Evolutionary conservation across 2,888 invertebrate genomes (phyloP).

Genomic region (Priocnemis perturbator): DNA sequence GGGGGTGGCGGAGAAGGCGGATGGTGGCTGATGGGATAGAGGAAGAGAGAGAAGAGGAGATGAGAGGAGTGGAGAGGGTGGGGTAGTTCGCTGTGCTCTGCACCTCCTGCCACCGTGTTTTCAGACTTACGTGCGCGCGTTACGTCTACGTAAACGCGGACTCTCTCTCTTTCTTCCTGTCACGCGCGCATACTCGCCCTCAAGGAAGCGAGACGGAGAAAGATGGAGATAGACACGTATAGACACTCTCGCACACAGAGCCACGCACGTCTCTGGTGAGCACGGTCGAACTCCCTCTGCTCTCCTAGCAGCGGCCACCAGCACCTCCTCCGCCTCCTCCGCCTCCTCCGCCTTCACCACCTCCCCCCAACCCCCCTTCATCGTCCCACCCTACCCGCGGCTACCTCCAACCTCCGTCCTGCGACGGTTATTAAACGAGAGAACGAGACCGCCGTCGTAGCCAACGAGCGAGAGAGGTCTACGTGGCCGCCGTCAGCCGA

Average conservation of each 20-base stretch:
- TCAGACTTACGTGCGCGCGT: slow-evolving; percentile 60
- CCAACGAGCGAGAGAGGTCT: slow-evolving; percentile 35
- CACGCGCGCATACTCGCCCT: background rate
- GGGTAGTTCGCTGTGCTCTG: slow-evolving; percentile 21
- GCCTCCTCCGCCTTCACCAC: too few species aligned
- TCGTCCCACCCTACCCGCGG: slow-evolving; percentile 9
- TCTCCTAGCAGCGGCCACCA: slow-evolving; percentile 12
- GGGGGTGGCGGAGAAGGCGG: slow-evolving; percentile 10
- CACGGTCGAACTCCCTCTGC: slow-evolving; percentile 3
- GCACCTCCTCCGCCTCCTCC: slow-evolving; percentile 28
- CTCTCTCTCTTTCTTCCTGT: slow-evolving; percentile 9
- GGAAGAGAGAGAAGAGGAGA: slow-evolving; percentile 14
- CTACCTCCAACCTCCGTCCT: slow-evolving; percentile 27
- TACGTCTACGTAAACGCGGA: slow-evolving; percentile 48
- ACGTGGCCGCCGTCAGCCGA: slow-evolving; percentile 13
- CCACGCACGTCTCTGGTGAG: background rate
- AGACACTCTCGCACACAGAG: too few species aligned
- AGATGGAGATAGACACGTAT: background rate
- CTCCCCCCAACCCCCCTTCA: slow-evolving; percentile 21
- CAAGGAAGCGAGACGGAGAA: background rate
- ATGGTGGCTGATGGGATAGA: slow-evolving; percentile 22
- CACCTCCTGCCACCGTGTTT: slow-evolving; percentile 53
- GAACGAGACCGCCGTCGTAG: slow-evolving; percentile 43
- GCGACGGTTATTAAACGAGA: slow-evolving; percentile 46
- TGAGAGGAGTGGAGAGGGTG: slow-evolving; percentile 8